Percentiles rank a stretch among this genome's conserved stretches.
These are phyloP conservation scores for Pygoscelis antarcticus DNA, from an alignment of 2,113 vertebrate genomes.

Conservation along the genomic window DNA sequence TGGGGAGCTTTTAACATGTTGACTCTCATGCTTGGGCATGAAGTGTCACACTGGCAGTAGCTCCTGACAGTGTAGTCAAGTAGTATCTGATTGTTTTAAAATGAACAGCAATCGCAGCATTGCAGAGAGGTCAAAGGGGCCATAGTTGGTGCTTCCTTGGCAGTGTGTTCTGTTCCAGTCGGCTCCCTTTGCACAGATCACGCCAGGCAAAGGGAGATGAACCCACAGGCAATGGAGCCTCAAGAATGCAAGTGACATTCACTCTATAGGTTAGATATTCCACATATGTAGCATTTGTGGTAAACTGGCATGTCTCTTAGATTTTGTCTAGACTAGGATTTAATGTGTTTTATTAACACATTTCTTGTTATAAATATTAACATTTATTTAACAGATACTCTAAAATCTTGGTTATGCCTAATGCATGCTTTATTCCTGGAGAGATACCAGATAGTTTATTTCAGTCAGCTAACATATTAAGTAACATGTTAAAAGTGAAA, in stretches of 20 bases:
- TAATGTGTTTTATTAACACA: not conserved
- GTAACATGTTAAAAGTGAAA: not conserved
- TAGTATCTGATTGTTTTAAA: not conserved
- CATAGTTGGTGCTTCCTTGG: not conserved
- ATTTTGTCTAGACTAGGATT: not conserved
- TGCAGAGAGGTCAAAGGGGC: not conserved
- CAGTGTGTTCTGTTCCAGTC: not conserved
- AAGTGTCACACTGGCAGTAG: not conserved
- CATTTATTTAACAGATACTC: not conserved
- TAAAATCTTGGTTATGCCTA: not conserved
- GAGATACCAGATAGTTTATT: not conserved
- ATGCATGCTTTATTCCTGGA: not conserved
- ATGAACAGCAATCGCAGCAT: not conserved
- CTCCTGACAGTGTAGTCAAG: not conserved
- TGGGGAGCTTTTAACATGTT: not conserved
- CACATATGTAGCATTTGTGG: not conserved
- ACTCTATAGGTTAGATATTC: not conserved
- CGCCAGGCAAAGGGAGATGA: not conserved
- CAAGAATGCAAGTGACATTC: not conserved
- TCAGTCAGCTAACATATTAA: not conserved
- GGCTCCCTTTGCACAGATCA: not conserved
- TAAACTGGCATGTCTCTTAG: not conserved
- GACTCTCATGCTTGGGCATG: not conserved
- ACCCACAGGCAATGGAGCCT: not conserved
- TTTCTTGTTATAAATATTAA: not conserved